phyloP scores from a whole-genome alignment of 2,888 invertebrate species.

The Nymphalis urticae region DNA sequence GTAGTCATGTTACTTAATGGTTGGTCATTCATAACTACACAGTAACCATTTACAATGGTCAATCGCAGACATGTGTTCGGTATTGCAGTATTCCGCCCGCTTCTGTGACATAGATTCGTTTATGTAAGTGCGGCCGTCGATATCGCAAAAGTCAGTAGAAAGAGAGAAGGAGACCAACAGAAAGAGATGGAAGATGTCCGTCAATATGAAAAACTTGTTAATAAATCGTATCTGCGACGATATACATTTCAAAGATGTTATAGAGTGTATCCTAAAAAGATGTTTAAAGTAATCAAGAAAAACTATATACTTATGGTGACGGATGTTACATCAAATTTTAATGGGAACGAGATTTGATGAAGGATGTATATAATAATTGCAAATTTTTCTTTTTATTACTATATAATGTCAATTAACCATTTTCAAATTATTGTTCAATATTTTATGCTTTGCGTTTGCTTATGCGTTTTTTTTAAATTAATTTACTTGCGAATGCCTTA shows the following conservation, averaged over 20 bases:
- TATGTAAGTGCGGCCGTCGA: constrained; percentile 55
- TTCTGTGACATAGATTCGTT: constrained; percentile 51
- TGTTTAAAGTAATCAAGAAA: not conserved
- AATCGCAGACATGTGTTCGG: constrained; percentile 37
- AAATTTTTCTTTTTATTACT: not conserved
- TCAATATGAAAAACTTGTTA: constrained; percentile 44
- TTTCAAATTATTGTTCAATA: not conserved
- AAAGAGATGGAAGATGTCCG: constrained; percentile 44
- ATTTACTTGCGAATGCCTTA: constrained; percentile 35
- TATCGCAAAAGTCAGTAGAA: constrained; percentile 49
- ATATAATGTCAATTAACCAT: not conserved
- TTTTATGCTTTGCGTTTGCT: constrained; percentile 39
- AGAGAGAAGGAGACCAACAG: constrained; percentile 41
- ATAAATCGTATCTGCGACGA: constrained; percentile 37
- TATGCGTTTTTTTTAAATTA: constrained; percentile 29
- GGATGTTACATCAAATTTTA: constrained; percentile 15
- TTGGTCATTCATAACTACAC: constrained; percentile 31
- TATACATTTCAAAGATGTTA: constrained; percentile 13
- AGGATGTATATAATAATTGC: not conserved
- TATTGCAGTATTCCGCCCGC: constrained; percentile 48
- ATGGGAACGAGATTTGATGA: constrained; percentile 15
- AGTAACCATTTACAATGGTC: constrained; percentile 10
- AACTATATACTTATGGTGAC: not conserved
- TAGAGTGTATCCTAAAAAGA: constrained; percentile 11
- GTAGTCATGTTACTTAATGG: constrained; percentile 1